These are phyloP conservation scores for Nycticorax nycticorax DNA, from an alignment of 2,113 vertebrate genomes.

Conservation along the genomic window DNA sequence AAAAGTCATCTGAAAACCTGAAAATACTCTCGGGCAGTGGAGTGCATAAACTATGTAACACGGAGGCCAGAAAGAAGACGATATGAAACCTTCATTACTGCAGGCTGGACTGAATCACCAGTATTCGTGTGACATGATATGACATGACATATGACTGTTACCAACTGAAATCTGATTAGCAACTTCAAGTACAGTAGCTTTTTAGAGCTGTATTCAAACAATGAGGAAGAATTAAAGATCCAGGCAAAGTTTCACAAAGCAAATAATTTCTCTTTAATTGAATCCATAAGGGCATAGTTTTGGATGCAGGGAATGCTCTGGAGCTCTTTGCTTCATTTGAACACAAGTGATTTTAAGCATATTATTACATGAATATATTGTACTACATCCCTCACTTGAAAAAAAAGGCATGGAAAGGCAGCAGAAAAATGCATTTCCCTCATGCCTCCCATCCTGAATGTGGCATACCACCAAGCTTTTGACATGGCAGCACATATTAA, in stretches of 20 bases:
- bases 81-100: background rate
- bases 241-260: constrained; percentile 38
- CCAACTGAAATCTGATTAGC: constrained; percentile 14
- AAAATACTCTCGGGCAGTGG: background rate
- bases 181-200: constrained; percentile 42
- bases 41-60: background rate
- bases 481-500: constrained; percentile 27
- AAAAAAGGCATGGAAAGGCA: background rate
- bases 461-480: constrained; percentile 23
- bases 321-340: constrained; percentile 4
- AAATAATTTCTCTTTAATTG: constrained; percentile 53
- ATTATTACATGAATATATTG: constrained; percentile 14
- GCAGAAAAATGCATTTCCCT: constrained; percentile 13
- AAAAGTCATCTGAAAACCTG: background rate
- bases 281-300: constrained; percentile 2
- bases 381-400: background rate
- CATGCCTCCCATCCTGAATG: background rate
- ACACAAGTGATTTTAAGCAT: background rate
- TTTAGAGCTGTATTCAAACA: constrained; percentile 14
- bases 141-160: background rate
- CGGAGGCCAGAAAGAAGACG: background rate
- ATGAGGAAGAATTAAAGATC: background rate
- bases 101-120: background rate
- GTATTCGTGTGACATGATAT: background rate
- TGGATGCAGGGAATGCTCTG: background rate